Percentiles rank a stretch among this genome's conserved stretches.
These are phyloP conservation scores for Delichon dasypus DNA, from an alignment of 2,797 vertebrate genomes.

Conservation along the genomic window DNA sequence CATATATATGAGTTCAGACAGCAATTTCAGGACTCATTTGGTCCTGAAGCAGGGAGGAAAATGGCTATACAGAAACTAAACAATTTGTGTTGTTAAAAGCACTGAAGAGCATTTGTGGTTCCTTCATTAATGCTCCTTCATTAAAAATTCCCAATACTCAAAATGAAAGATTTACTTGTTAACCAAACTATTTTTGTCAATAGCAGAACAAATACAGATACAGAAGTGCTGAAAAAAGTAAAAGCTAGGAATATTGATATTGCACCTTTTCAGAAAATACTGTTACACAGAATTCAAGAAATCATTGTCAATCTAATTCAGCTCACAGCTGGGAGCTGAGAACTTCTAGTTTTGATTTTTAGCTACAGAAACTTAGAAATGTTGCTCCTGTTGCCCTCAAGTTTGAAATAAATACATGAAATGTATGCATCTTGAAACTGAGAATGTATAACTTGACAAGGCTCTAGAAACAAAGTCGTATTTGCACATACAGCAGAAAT, in stretches of 20 bases:
- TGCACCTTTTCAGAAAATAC: neutral
- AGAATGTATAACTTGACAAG: neutral
- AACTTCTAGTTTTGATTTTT: neutral
- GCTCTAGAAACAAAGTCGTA: neutral
- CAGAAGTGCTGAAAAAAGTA: neutral
- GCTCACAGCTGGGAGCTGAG: neutral
- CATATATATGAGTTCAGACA: neutral
- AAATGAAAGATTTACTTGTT: neutral
- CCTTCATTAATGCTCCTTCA: neutral
- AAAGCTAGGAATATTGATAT: neutral
- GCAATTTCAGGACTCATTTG: neutral
- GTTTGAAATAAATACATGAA: neutral
- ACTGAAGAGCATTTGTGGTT: neutral
- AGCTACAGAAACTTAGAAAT: neutral
- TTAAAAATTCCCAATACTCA: neutral
- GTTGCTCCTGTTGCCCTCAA: neutral
- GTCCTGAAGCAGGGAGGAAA: rapidly evolving
- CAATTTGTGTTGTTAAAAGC: neutral
- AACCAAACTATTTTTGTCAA: neutral
- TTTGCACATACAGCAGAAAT: neutral
- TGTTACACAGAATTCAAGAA: neutral
- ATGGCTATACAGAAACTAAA: neutral
- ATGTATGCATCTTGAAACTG: neutral
- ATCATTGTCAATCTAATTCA: neutral
- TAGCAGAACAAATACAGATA: neutral